These are phyloP conservation scores for Nesogale talazaci DNA, from an alignment of 2,113 vertebrate genomes.

Conservation along the genomic window DNA sequence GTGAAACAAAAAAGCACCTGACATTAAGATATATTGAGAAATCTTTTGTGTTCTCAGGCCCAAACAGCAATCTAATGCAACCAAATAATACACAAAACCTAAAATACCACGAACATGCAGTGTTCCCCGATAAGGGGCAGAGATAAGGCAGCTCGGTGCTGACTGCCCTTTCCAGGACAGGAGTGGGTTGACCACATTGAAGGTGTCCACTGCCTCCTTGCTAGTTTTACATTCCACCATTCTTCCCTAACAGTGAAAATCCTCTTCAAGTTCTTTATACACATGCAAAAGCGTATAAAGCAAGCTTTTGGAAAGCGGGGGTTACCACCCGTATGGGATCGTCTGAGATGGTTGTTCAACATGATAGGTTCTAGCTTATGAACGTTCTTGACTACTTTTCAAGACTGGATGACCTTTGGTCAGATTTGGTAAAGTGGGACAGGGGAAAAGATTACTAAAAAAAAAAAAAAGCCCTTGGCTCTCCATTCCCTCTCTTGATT, in stretches of 20 bases:
- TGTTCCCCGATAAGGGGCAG: background rate
- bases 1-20: background rate
- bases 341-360: background rate
- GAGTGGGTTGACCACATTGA: background rate
- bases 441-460: background rate
- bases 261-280: background rate
- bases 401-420: conserved; percentile 10
- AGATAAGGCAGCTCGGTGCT: background rate
- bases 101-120: background rate
- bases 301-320: background rate
- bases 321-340: background rate
- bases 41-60: too few species aligned
- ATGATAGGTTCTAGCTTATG: too few species aligned
- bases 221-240: too few species aligned
- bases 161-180: background rate
- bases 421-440: background rate
- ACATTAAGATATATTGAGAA: background rate
- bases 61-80: background rate
- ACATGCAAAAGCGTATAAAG: background rate
- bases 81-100: background rate
- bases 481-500: background rate
- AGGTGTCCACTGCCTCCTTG: background rate
- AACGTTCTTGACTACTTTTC: conserved; percentile 1
- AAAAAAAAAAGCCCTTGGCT: background rate
- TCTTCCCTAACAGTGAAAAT: too few species aligned